These are phyloP conservation scores for Capitulum mitella DNA, from an alignment of 2,888 invertebrate genomes.

Conservation along the genomic window DNA sequence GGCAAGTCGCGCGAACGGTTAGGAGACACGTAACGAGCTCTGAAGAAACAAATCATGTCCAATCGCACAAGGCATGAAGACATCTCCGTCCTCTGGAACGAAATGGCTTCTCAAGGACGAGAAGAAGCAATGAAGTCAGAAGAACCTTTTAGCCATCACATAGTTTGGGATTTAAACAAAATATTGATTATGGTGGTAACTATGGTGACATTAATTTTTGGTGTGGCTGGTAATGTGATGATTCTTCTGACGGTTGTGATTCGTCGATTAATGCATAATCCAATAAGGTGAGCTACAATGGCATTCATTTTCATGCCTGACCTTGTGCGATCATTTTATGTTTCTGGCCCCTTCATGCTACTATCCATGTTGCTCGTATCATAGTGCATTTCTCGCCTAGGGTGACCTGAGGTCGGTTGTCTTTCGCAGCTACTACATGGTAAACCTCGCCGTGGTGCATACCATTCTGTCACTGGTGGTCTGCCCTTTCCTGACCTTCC, in stretches of 20 bases:
- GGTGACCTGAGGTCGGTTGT: not conserved
- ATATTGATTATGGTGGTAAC: not conserved
- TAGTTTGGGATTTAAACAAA: not conserved
- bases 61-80: too few relatives aligned
- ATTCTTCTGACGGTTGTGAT: not conserved
- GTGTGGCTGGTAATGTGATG: not conserved
- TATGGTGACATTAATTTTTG: not conserved
- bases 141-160: not conserved
- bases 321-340: too few relatives aligned
- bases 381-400: not conserved
- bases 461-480: not conserved
- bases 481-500: conserved; percentile 6
- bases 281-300: not conserved
- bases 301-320: too few relatives aligned
- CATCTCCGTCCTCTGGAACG: too few relatives aligned
- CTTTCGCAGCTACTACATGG: not conserved
- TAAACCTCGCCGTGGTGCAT: not conserved
- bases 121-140: not conserved
- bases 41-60: too few relatives aligned
- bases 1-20: too few relatives aligned
- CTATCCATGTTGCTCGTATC: too few relatives aligned
- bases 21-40: too few relatives aligned
- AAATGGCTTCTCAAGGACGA: too few relatives aligned
- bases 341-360: too few relatives aligned
- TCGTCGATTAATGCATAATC: not conserved